These are phyloP conservation scores for Halisarca cf. caerulea DNA, from an alignment of 37 sponge, comb jelly and placozoan species.

Conservation along the genomic window DNA sequence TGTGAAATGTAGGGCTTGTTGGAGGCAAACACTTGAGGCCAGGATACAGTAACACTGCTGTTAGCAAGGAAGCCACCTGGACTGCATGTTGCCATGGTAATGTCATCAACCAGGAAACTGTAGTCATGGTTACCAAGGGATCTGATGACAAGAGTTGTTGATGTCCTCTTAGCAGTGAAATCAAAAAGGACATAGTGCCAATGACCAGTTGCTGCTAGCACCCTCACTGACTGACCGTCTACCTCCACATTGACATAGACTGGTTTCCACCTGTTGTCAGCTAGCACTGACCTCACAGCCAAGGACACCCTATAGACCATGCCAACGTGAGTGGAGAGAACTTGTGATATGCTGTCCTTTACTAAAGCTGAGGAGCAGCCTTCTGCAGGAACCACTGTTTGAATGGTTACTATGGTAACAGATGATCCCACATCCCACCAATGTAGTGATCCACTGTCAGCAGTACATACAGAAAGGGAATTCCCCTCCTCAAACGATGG, in stretches of 20 bases:
- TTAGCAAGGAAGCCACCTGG: neutral
- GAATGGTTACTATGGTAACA: neutral
- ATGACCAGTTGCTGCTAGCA: neutral
- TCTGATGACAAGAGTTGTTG: constrained; percentile 11
- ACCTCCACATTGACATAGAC: neutral
- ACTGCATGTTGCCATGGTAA: constrained; percentile 23
- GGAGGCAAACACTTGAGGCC: constrained; percentile 21
- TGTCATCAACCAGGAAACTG: constrained; percentile 33
- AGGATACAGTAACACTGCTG: neutral
- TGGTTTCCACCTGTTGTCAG: neutral
- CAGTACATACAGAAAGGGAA: too few species aligned
- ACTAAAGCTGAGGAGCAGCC: constrained; percentile 40
- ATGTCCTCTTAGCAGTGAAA: constrained; percentile 25
- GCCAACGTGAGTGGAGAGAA: constrained; percentile 20
- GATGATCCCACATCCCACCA: neutral
- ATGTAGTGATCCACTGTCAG: neutral
- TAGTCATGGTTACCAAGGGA: neutral
- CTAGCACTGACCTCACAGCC: neutral
- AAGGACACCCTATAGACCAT: constrained; percentile 16
- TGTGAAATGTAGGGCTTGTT: neutral
- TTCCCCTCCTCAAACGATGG: constrained; percentile 60
- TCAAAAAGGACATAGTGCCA: constrained; percentile 26
- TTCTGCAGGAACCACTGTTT: constrained; percentile 9
- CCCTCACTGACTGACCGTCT: neutral
- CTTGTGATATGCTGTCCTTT: constrained; percentile 39